Evolutionary conservation across 2,888 invertebrate species (phyloP), one percentile per base, ranked within the genome.

Genomic region (Drosophila subsilvestris): DNA sequence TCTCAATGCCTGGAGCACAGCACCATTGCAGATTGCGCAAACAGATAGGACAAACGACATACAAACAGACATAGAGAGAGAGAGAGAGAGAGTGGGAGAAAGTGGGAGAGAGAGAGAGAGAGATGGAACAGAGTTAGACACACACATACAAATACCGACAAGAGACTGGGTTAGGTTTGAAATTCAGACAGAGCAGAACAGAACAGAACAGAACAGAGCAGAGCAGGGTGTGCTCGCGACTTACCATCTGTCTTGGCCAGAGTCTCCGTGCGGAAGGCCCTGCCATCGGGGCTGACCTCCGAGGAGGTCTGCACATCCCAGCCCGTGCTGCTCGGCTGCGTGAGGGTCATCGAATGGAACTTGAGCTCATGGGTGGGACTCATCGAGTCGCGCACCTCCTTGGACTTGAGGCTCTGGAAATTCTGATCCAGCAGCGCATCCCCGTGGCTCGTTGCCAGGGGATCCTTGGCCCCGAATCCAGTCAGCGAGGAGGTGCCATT

Each of bases 341-440:
- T 86, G 14, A 91, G 68, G 3, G 76, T 83, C 80, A 90, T 84
- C 70, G 91, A 88, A 62, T 90, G 91, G 76, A 91, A 91, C 62
- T 90, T 90, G 29, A 91, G 82, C 66, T 92, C 92, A n/a, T 87
- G 94, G 63, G 95, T 95, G 29, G 96, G 96, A 67, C 95, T 95
- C 92, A 95, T 95, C 20, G 96, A 96, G 90, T 96, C 96, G 66
- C 96, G 94, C 73, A 96, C 95, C 93, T 96, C 96, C 93, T 96
- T 96, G 83, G 94, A 94, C 93, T 96, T 96, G 91, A 96, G 93
- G 75, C 95, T 95, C 91, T 95, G 94, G 93, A 96, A 96, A 90
- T 94, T 95, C 92, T 96, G 96, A 92, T 96, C 96, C 58, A 94
- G 94, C 88, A 96, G 93, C 14, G 95, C 95, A 90, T 95, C 95